phyloP scores from a whole-genome alignment of 2,888 invertebrate genomes.

The Lochmaea capreae region DNA sequence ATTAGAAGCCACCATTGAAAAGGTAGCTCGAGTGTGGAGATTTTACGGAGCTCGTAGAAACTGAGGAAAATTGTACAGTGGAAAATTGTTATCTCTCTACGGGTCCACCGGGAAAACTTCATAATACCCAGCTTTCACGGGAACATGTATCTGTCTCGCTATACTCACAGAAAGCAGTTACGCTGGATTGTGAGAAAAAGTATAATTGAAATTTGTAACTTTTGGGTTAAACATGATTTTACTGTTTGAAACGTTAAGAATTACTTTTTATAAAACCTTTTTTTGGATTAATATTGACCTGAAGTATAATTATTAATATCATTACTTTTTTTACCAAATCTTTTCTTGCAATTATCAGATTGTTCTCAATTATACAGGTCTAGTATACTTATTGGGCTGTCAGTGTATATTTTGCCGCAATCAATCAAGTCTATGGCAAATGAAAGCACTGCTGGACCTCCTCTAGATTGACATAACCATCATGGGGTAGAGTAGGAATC shows the following conservation, averaged over 20 bases:
- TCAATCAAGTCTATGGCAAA: no score
- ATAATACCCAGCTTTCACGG: conserved; percentile 46
- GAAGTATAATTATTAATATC: no score
- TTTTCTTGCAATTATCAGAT: no score
- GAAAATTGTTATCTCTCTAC: conserved; percentile 45
- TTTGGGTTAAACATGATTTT: background rate
- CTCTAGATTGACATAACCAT: no score
- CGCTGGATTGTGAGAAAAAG: background rate
- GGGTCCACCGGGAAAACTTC: conserved; percentile 43
- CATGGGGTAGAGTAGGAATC: no score
- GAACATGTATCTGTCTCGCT: conserved; percentile 39
- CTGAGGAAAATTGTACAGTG: conserved; percentile 23
- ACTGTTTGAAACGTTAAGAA: background rate
- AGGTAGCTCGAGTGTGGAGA: conserved; percentile 13
- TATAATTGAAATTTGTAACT: conserved; percentile 10
- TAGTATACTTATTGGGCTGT: no score
- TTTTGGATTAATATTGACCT: no score
- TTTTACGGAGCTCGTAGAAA: conserved; percentile 11
- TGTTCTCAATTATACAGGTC: no score
- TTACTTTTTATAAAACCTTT: background rate
- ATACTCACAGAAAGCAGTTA: background rate
- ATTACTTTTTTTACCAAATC: no score
- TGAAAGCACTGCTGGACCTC: no score
- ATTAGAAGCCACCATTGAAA: conserved; percentile 9
- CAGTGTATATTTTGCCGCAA: no score